phyloP scores from a whole-genome alignment of 2,113 vertebrate species.

The Varanus salvator region DNA sequence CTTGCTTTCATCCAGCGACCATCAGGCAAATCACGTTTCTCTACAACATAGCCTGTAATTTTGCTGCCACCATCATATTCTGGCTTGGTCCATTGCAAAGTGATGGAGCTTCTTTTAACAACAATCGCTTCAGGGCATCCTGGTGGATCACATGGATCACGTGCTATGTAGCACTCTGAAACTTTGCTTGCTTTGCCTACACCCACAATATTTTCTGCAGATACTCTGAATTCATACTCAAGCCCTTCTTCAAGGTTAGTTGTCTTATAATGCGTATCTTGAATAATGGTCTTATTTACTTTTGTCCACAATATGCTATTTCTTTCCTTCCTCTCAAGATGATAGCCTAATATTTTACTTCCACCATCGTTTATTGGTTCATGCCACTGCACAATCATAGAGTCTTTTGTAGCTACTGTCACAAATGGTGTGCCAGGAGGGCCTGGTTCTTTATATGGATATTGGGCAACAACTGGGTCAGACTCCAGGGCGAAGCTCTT shows the following conservation, averaged over 20 bases:
- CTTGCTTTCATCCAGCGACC: constrained; percentile 97
- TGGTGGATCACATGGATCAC: constrained; percentile 95
- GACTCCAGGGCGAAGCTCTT: constrained; percentile 96
- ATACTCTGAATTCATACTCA: constrained; percentile 96
- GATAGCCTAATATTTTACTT: constrained; percentile 91
- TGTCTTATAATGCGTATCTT: constrained; percentile 91
- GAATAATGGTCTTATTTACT: constrained; percentile 93
- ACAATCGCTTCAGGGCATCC: constrained; percentile 91
- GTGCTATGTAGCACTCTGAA: constrained; percentile 94
- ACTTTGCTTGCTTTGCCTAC: constrained; percentile 94
- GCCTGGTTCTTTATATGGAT: constrained; percentile 96
- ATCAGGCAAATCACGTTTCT: constrained; percentile 96
- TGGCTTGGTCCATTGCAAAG: constrained; percentile 94
- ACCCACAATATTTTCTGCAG: constrained; percentile 97
- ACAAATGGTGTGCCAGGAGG: constrained; percentile 96
- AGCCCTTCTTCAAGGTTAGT: constrained; percentile 93
- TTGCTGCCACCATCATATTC: constrained; percentile 96
- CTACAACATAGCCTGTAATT: constrained; percentile 94
- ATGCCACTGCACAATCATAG: constrained; percentile 95
- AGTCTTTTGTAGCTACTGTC: constrained; percentile 87
- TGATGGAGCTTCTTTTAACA: constrained; percentile 91
- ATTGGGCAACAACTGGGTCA: constrained; percentile 87
- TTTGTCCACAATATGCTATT: constrained; percentile 98
- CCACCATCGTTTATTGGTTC: constrained; percentile 95
- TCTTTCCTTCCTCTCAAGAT: constrained; percentile 96